These are phyloP conservation scores for Aplochiton taeniatus DNA, from an alignment of 2,797 vertebrate genomes.

Conservation along the genomic window DNA sequence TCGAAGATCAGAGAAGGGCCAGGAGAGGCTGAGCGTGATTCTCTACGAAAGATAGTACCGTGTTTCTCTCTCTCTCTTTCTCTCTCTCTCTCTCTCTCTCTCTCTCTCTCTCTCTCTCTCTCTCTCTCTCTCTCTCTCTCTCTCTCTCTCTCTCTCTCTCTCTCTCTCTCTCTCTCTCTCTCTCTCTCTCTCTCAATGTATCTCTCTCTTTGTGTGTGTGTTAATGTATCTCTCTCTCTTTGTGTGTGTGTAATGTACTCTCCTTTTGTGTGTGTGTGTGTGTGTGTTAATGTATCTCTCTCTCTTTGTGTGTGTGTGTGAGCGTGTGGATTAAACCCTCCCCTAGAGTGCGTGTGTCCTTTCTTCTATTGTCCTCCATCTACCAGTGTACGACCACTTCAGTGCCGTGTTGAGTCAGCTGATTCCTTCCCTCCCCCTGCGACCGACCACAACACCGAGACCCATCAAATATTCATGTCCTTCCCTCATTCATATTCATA, in stretches of 20 bases:
- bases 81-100: too few species aligned
- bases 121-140: too few species aligned
- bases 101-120: too few species aligned
- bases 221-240: too few species aligned
- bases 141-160: too few species aligned
- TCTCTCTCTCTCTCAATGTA: background rate
- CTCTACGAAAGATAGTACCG: too few species aligned
- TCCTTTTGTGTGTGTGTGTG: background rate
- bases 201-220: background rate
- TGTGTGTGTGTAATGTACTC: background rate
- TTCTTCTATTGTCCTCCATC: background rate
- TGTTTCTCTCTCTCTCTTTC: too few species aligned
- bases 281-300: background rate
- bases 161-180: too few species aligned
- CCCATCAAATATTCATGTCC: slow-evolving; percentile 38
- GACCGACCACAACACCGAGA: slow-evolving; percentile 8
- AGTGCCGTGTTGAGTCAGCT: slow-evolving; percentile 5
- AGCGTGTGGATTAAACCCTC: too few species aligned
- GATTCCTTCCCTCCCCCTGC: slow-evolving; percentile 17
- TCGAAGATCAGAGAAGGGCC: too few species aligned
- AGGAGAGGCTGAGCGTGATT: too few species aligned
- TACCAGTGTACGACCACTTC: background rate
- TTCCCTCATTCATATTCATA: slow-evolving; percentile 42
- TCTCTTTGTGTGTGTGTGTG: background rate
- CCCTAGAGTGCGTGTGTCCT: background rate